phyloP scores from a whole-genome alignment of 2,113 vertebrate genomes.

The Cariama cristata region DNA sequence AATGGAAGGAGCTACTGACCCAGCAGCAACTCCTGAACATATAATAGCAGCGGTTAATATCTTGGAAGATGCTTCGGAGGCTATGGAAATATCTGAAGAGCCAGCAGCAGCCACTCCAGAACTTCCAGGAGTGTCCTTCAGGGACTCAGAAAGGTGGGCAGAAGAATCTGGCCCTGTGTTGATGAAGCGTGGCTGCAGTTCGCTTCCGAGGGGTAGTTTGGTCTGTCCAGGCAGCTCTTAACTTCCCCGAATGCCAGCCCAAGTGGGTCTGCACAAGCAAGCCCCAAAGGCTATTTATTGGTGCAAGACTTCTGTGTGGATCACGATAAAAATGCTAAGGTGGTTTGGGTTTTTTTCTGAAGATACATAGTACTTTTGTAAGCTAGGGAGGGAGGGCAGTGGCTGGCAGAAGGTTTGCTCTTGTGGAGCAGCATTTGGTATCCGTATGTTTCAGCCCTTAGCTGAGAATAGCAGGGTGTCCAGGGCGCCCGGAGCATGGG shows the following conservation, averaged over 20 bases:
- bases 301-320: neutral
- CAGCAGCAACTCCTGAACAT: neutral
- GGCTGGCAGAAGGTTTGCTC: neutral
- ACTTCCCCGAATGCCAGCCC: neutral
- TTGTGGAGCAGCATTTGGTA: fast-evolving
- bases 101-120: neutral
- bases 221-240: neutral
- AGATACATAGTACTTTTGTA: fast-evolving
- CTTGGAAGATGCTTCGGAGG: neutral
- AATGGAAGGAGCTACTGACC: neutral
- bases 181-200: neutral
- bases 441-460: fast-evolving
- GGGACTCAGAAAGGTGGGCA: neutral
- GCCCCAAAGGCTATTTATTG: neutral
- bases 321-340: neutral
- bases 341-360: neutral
- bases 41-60: fast-evolving
- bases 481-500: fast-evolving
- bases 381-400: neutral
- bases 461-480: neutral
- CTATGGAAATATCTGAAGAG: neutral
- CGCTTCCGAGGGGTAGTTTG: neutral
- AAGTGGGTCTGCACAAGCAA: neutral
- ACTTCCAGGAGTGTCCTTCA: neutral
- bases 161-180: neutral